Base-by-base conservation (phyloP, 1,140 invertebrate genomes). In the Diorhabda sublineata region DNA sequence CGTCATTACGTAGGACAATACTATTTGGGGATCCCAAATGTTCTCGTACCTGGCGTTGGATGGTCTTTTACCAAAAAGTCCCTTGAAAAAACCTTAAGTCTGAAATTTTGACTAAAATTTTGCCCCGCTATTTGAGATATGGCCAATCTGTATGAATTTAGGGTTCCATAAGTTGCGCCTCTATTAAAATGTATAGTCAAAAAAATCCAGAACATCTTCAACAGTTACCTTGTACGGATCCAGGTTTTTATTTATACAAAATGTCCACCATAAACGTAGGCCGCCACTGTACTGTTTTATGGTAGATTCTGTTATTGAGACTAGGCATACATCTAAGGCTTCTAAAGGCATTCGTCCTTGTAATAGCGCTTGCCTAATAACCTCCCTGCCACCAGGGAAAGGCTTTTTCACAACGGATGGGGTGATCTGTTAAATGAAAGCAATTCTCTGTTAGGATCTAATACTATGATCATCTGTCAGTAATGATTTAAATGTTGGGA, bases 361-460 rank as follows among this genome's bases (percentile, higher is more conserved):
- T 44, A 8, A 26, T 8, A 65, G 8, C 3, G 72, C 69, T 44
- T 58, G 42, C 70, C 68, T 42, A 69, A 77, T 71, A 77, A 74
- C 44, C 70, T 64, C 11, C 64, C 75, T 26, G 72, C 76, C 58
- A 75, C 71, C 74, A 77, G 74, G 69, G 71, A 70, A 76, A 73
- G 45, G 41, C 44, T 45, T 64, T 57, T 42, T 56, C 67, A 45
- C 42, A 72, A 45, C 70, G 72, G 41, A 74, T 70, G 57, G n/a
- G 52, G 70, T 42, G 71, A 64, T 52, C 71, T 75, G 66, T 47
- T 72, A 74, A 68, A 69, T 57, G 71, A 70, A 58, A 71, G 9
- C 45, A 47, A 47, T 8, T 45, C 41, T 58, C 64, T 68, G 52
- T 41, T 59, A 11, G 69, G 69, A 8, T 6, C 7, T 5, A 71